Evolutionary conservation across 2,888 invertebrate species (phyloP), one percentile per base, ranked within the genome.

Genomic region (Diarsia rubi): DNA sequence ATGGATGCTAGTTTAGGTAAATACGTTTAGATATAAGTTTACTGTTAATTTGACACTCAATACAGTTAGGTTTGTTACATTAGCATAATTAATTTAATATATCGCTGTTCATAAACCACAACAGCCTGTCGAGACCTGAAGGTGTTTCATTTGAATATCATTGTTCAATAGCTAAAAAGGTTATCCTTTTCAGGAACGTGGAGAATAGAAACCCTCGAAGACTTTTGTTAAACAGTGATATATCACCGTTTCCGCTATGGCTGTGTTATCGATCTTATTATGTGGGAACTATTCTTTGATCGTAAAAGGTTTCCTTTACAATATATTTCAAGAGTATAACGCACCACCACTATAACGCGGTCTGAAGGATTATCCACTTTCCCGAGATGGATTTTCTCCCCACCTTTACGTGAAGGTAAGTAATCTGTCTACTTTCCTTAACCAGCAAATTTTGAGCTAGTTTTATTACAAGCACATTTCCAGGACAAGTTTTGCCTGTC

Each of bases 281-380:
- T 89, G 84, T 81, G 73, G 69, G 65, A 85, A 86, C 85, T 81
- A 88, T 88, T 90, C 81, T 81, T 79, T 83, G 83, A 83, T 86
- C 78, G 76, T 69, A 79, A 82, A 86, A 83, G 86, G 86, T 81
- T 73, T 79, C 78, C 85, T 83, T 82, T 83, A 83, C 83, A 86
- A 82, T 86, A 88, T 90, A 90, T 90, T 91, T 89, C 87, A 88
- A 89, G 87, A 88, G 88, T 86, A 88, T 85, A 89, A 82, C 86
- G 81, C 81, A 85, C 84, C 86, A 85, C 85, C 86, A 85, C 85
- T 89, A 88, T 88, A 88, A 85, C 88, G 87, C 81, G 86, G 90
- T 90, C 90, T 92, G 87, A 89, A 88, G 91, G 93, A 94, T 94
- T 93, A 94, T 94, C 94, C 92, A 91, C 92, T 93, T 91, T 90